These are phyloP conservation scores for Drosophila quinaria DNA, from an alignment of 2,888 invertebrate species.

Conservation along the genomic window DNA sequence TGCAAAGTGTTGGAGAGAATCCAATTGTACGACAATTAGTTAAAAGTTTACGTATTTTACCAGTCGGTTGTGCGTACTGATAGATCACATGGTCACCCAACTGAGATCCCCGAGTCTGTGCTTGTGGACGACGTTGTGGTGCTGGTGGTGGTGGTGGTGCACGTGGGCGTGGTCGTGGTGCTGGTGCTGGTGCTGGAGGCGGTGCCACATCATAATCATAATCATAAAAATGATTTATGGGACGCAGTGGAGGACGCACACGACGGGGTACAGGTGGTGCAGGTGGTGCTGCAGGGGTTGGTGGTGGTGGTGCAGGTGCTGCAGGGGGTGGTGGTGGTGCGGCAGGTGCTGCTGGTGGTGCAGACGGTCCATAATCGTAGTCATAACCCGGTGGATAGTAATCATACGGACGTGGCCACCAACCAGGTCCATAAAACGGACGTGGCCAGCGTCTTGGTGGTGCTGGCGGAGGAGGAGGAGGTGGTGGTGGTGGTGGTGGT, in stretches of 20 bases:
- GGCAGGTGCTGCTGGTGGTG: slow-evolving; percentile 18
- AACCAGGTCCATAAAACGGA: slow-evolving; percentile 52
- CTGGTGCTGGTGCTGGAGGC: slow-evolving; percentile 10
- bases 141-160: slow-evolving; percentile 16
- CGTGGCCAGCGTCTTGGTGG: slow-evolving; percentile 32
- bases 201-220: slow-evolving; percentile 61
- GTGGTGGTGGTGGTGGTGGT: slow-evolving; percentile 1
- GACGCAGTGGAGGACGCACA: slow-evolving; percentile 39
- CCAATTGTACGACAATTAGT: slow-evolving; percentile 84
- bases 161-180: slow-evolving; percentile 6
- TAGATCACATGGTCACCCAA: slow-evolving; percentile 73
- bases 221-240: slow-evolving; percentile 24
- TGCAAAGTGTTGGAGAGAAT: slow-evolving; percentile 84
- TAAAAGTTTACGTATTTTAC: slow-evolving; percentile 83
- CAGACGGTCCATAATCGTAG: slow-evolving; percentile 53
- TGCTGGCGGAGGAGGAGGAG: slow-evolving; percentile 34
- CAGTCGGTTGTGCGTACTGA: slow-evolving; percentile 81
- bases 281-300: slow-evolving; percentile 4
- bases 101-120: slow-evolving; percentile 40
- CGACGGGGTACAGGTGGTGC: slow-evolving; percentile 32
- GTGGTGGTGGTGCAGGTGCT: slow-evolving; percentile 8
- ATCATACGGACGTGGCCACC: slow-evolving; percentile 65
- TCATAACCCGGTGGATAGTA: slow-evolving; percentile 50
- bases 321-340: slow-evolving; percentile 15
- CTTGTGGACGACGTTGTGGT: slow-evolving; percentile 35